Percentiles rank a stretch among this genome's conserved stretches.
Evolutionary conservation across 2,797 vertebrate genomes (phyloP).

Genomic region (Periparus ater): DNA sequence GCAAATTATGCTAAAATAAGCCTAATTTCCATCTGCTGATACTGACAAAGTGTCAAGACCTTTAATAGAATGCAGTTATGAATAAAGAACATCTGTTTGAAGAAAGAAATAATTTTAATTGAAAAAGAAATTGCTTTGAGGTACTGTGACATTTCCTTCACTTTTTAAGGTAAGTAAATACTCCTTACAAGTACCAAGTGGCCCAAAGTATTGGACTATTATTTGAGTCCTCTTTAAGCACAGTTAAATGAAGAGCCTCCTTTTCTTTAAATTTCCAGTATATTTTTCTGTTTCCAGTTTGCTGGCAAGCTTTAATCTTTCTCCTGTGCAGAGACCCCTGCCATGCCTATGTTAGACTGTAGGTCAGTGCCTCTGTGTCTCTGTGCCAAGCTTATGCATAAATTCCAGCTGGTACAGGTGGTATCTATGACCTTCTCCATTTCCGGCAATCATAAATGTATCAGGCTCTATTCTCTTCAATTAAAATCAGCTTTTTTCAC

Average conservation of each 20-base stretch:
- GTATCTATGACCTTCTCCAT: neutral
- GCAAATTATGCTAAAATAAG: neutral
- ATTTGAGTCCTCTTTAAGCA: neutral
- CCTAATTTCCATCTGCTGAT: neutral
- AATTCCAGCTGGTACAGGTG: neutral
- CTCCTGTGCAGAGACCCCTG: neutral
- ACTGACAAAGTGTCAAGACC: neutral
- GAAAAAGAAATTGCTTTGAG: neutral
- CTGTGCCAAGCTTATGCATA: neutral
- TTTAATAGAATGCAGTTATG: neutral
- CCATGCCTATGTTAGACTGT: neutral
- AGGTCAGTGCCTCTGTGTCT: neutral
- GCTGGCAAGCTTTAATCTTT: neutral
- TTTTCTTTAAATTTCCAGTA: neutral
- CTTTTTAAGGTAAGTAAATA: neutral
- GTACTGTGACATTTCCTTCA: neutral
- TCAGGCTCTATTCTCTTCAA: neutral
- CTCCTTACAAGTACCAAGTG: neutral
- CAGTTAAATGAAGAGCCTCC: rapidly evolving
- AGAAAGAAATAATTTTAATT: neutral
- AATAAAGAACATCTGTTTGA: neutral
- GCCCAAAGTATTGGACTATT: neutral
- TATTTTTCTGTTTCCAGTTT: neutral
- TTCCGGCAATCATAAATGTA: neutral
- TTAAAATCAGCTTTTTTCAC: neutral